Base-by-base conservation (phyloP, 2,113 vertebrate species). In the Donacobius atricapilla region DNA sequence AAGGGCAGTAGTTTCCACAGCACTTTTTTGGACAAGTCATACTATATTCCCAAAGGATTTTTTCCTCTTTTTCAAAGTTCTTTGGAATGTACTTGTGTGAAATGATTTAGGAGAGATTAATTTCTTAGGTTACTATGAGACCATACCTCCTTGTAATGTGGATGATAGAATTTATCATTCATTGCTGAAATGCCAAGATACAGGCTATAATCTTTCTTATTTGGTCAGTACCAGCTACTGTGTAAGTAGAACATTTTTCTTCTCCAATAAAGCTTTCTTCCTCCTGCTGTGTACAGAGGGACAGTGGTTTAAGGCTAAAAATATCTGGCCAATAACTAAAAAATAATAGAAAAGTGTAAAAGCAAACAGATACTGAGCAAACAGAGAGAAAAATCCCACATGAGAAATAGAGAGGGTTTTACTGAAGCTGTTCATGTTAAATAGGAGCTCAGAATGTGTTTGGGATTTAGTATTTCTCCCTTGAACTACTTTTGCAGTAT, bases 401-500 rank as follows among this genome's bases (percentile, higher is more conserved):
- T 81, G 64, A 64, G 77, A 80, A 60, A 23, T 11, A 25, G 64
- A 63, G 42, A 50, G 23, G 14, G 5, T 42, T 63, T 85, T 82
- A 71, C 51, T 13, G 11, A 53, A 73, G 68, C 35, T 80, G 4
- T 39, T 88, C 11, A 13, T 69, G 24, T 78, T 73, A 70, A 61
- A 60, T 24, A 78, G 50, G 31, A 93, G 54, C 85, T 96, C 30
- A 9, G 27, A n/a, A 30, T 30, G 25, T 64, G 60, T 83, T 96
- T 79, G 66, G 40, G 88, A 53, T 89, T 94, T 94, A 77, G 12
- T 77, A 56, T 81, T 94, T 96, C 86, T 93, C 31, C 53, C 69
- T 92, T 93, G 88, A 95, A 93, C 86, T 94, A 68, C 80, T 94
- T 93, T 82, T 88, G 90, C 92, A 68, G 65, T 88, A 51, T 81